Evolutionary conservation across 2,888 invertebrate species (phyloP), one percentile per base, ranked within the genome.

Genomic region (Eustalomyia histrio): DNA sequence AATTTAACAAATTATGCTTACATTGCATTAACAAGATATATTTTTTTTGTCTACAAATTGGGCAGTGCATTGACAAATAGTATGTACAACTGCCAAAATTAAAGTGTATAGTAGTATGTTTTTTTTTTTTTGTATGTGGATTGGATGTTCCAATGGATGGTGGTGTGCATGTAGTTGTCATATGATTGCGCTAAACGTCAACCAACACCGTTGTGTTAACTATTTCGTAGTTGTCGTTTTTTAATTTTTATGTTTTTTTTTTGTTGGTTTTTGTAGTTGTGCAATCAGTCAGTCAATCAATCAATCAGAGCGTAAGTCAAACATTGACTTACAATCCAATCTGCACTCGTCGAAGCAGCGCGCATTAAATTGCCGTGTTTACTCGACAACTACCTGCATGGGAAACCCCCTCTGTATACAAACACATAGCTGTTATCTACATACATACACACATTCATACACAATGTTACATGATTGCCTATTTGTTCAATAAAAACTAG

Each of bases 251-350:
- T 52, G 43, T 50, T 60, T 47, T 61, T 35, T 47, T 69, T 47
- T 61, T 35, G 47, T 69, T 80, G 63, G 33, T 84, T 85, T 85
- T 84, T 87, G 85, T 88, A 86, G 85, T 85, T 86, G 87, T 87
- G 87, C 88, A 88, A 88, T 88, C 88, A 88, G 87, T 87, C 88
- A 87, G 79, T 82, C 81, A 81, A 81, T 81, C 81, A 81, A 81
- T 81, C 88, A 88, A 88, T 88, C 88, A 88, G 88, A 88, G 87
- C 88, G 87, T 88, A 88, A 88, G 87, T 87, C 87, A 89, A 88
- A 88, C 88, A 88, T 88, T 88, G 87, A 87, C 88, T 87, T 86
- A 86, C 88, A 89, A 89, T 88, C 87, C 83, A 81, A 81, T 81
- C 78, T 81, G 81, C 81, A 81, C 78, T 78, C 74, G 78, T 68